Evolutionary conservation across 2,888 invertebrate species (phyloP).

Genomic region (Pseudococcus jackbeardsleyi): DNA sequence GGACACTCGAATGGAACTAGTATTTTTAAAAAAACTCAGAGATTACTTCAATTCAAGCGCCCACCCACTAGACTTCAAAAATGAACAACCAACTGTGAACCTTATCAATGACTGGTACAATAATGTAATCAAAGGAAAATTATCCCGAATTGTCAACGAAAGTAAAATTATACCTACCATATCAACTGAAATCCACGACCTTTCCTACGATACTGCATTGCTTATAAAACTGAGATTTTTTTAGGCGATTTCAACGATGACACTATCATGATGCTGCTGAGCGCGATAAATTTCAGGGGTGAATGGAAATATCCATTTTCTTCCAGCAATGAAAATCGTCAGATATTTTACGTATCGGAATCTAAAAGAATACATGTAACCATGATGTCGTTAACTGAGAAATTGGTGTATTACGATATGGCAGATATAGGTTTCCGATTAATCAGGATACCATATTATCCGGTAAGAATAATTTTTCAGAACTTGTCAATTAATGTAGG

Average conservation of each 20-base stretch:
- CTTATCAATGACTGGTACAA: conserved; percentile 85
- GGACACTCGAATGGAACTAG: conserved; percentile 74
- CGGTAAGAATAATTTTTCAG: too few species aligned
- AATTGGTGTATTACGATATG: conserved; percentile 76
- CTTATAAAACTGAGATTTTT: neutral
- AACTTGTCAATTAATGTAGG: too few species aligned
- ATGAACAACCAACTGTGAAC: conserved; percentile 73
- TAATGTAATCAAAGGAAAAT: conserved; percentile 64
- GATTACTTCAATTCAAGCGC: conserved; percentile 79
- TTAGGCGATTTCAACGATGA: conserved; percentile 67
- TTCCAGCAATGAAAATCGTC: conserved; percentile 72
- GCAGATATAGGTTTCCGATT: too few species aligned
- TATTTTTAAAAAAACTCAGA: conserved; percentile 76
- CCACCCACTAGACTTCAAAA: conserved; percentile 76
- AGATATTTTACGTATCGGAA: too few species aligned
- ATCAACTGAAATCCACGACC: too few species aligned
- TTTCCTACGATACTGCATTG: too few species aligned
- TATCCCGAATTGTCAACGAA: too few species aligned
- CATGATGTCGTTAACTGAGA: conserved; percentile 79
- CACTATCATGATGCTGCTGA: conserved; percentile 79
- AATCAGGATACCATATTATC: too few species aligned
- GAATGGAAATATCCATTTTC: conserved; percentile 82
- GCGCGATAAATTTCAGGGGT: conserved; percentile 85
- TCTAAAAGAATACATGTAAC: too few species aligned
- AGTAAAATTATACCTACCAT: conserved; percentile 32